Base-by-base conservation (phyloP, 2,113 vertebrate genomes). In the Datnioides undecimradiatus region DNA sequence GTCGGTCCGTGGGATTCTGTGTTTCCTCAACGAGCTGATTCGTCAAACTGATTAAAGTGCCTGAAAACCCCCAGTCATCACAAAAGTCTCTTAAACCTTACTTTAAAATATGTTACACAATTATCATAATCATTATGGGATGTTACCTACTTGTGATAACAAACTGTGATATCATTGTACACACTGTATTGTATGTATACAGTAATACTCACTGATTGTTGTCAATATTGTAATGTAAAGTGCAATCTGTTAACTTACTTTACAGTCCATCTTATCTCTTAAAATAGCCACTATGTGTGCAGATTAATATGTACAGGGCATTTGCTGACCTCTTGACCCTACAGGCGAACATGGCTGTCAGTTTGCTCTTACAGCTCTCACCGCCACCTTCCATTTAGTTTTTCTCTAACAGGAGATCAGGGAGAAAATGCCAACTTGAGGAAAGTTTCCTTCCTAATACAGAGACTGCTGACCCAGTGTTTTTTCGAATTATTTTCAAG, bases 401-500 rank as follows among this genome's bases (percentile, higher is more conserved):
- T 76, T 57, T 23, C 21, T 63, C 40, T 40, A 36, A 65, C 46
- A 40, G 60, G 40, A 40, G 29, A 3, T 41, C 17, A 63, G 27
- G 40, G 43, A 67, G 41, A 64, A 76, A 41, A 68, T 43, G 52
- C 8, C 65, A 66, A 51, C 66, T 38, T 57, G 23, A 77, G 34
- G 46, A 77, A 52, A 73, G 51, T 73, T 85, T 54, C 55, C 38
- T 59, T 17, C 34, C 29, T 57, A 54, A 71, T 23, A 45, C 48
- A 59, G 40, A 82, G 64, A 41, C 34, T 79, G 82, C 82, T 76
- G 82, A 88, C 49, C 48, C 21, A 38, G 33, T 40, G 10, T 7
- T 79, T 83, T 85, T 54, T 25, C 14, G 21, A 63, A 66, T 65
- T 46, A 76, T 64, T 49, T 65, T 65, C 64, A 8, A 83, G 67